Base-by-base conservation (phyloP, 2,113 vertebrate species). In the Alligator mississippiensis region DNA sequence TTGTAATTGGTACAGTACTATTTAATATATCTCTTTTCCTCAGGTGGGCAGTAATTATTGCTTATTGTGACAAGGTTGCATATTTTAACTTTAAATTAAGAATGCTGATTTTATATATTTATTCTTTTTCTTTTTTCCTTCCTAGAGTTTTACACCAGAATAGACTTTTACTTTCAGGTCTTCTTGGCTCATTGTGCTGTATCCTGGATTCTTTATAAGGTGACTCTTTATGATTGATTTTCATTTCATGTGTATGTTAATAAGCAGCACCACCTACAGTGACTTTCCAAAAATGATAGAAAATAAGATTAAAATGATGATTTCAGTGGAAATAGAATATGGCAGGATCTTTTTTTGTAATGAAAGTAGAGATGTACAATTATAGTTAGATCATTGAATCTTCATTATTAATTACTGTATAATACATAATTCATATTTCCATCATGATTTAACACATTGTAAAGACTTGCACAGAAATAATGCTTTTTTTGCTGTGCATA, bases 21-120 rank as follows among this genome's bases (percentile, higher is more conserved):
- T 94, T 95, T 97, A 96, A 90, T 79, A 89, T 21, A 3, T 1
- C 24, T 82, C 87, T 91, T 87, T 55, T 85, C 82, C 88, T 92
- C 84, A 58, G 90, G 94, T 90, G 95, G 90, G 74, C 28, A 94
- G 90, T 93, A 95, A 95, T 95, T 87, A 19, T 86, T 94, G 57
- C 85, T 91, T 95, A 84, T 96, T 95, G 95, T 94, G 92, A 89
- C 85, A 90, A 88, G 92, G 94, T 95, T 92, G 88, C 77, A 83
- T 78, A 76, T 92, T 78, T 86, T 75, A 90, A 85, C 93, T 88
- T 92, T 85, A 95, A 96, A 81, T 84, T 74, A 92, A 94, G 11
- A 88, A 90, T 89, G 84, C 94, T 94, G 87, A 90, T 60, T 38
- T 6, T 38, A 38, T 38, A 8, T 38, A 38, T 38, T 34, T 89